A percentile compares a stretch with the other conserved stretches of the same genome.
These are phyloP conservation scores for Macrobrachium nipponense DNA, from an alignment of 1,140 invertebrate genomes.

Conservation along the genomic window DNA sequence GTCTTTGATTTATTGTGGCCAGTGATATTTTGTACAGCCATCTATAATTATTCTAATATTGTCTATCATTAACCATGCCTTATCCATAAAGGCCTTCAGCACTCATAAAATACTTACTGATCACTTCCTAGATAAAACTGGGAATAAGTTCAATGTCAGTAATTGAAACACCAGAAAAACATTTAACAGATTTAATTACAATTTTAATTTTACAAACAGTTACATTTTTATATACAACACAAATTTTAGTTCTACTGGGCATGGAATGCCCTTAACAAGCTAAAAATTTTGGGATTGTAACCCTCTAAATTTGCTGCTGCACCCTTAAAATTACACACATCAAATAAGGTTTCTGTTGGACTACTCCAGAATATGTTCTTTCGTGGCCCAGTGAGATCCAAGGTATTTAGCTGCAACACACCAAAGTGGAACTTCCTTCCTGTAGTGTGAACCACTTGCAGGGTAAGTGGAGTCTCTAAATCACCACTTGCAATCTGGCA, in stretches of 20 bases:
- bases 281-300: conserved; percentile 41
- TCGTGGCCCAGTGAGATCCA: conserved; percentile 8
- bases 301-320: background rate
- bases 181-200: too few species aligned
- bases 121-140: too few species aligned
- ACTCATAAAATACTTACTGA: too few species aligned
- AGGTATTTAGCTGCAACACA: conserved; percentile 43
- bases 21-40: too few species aligned
- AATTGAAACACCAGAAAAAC: too few species aligned
- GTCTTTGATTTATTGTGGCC: too few species aligned
- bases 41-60: too few species aligned
- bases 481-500: conserved; percentile 6
- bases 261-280: conserved; percentile 23
- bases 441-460: conserved; percentile 42
- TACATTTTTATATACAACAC: too few species aligned
- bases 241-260: background rate
- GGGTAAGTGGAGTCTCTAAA: conserved; percentile 11
- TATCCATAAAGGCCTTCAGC: too few species aligned
- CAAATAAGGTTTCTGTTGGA: conserved; percentile 13
- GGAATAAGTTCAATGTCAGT: too few species aligned
- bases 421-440: conserved; percentile 22
- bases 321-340: background rate
- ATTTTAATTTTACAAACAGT: too few species aligned
- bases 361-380: conserved; percentile 40
- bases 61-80: too few species aligned